Conservation (phyloP, 2,888 invertebrate species). For the Troides helena region DNA sequence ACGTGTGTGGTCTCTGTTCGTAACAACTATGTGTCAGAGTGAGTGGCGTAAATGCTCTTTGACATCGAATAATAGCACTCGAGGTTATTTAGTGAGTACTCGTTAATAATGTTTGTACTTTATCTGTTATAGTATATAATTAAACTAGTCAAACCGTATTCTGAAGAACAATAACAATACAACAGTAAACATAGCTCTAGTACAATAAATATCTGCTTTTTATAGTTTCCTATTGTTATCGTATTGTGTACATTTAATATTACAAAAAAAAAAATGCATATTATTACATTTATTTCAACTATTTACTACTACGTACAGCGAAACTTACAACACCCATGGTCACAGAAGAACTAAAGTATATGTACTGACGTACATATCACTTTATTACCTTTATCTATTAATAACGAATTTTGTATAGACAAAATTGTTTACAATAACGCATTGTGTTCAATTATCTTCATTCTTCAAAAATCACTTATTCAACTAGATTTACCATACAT, state of each 20-base stretch:
- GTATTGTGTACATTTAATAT: background rate
- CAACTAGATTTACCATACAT: too few species aligned
- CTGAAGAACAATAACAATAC: background rate
- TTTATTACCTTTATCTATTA: too few species aligned
- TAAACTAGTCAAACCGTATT: background rate
- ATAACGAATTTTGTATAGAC: too few species aligned
- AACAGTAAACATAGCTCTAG: background rate
- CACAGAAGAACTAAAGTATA: too few species aligned
- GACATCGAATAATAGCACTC: slow-evolving; percentile 52
- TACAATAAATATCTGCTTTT: background rate
- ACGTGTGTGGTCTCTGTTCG: slow-evolving; percentile 56
- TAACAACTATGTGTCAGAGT: slow-evolving; percentile 47
- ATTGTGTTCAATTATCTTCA: too few species aligned
- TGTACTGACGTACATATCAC: too few species aligned
- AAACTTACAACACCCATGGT: too few species aligned
- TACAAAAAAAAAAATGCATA: too few species aligned
- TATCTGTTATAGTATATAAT: background rate
- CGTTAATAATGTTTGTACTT: slow-evolving; percentile 32
- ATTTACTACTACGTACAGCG: too few species aligned
- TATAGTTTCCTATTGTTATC: background rate
- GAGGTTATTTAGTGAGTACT: slow-evolving; percentile 50
- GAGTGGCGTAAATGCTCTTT: slow-evolving; percentile 48
- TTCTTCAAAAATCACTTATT: too few species aligned
- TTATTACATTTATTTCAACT: too few species aligned
- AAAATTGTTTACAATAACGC: too few species aligned